Evolutionary conservation across 2,888 invertebrate genomes (phyloP).

Genomic region (Leptopilina drosophilae): DNA sequence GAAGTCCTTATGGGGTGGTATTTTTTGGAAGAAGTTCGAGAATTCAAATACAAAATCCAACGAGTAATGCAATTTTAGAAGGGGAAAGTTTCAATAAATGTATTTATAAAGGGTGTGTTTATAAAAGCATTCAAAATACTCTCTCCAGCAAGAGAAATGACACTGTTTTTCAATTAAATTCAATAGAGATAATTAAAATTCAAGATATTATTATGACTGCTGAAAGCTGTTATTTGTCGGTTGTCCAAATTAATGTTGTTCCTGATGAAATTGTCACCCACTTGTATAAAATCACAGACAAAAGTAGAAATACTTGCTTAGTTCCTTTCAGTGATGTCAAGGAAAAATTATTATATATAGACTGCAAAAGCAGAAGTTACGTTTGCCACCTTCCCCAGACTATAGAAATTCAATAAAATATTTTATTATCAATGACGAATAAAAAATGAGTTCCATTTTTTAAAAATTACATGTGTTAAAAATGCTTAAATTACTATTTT

Average conservation of each 20-base stretch:
- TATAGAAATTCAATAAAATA: background rate
- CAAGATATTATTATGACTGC: background rate
- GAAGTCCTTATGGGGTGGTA: background rate
- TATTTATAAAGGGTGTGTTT: background rate
- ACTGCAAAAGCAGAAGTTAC: background rate
- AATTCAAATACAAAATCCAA: background rate
- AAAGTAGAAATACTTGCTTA: background rate
- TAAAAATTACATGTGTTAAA: no score
- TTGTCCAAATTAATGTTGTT: background rate
- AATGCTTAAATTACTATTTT: no score
- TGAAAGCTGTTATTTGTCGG: background rate
- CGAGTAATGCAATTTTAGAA: background rate
- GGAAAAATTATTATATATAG: background rate
- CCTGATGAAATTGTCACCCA: background rate
- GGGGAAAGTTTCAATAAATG: slow-evolving; percentile 4
- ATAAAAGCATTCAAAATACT: background rate
- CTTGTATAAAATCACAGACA: background rate
- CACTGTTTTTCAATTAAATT: slow-evolving; percentile 6
- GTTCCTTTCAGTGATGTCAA: background rate
- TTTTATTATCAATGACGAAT: no score
- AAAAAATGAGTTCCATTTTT: no score
- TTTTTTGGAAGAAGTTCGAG: background rate
- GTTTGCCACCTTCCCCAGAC: background rate
- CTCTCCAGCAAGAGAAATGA: background rate
- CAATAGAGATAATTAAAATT: background rate